Conservation (phyloP, 2,113 vertebrate species). For the Trematocara unimaculatum region DNA sequence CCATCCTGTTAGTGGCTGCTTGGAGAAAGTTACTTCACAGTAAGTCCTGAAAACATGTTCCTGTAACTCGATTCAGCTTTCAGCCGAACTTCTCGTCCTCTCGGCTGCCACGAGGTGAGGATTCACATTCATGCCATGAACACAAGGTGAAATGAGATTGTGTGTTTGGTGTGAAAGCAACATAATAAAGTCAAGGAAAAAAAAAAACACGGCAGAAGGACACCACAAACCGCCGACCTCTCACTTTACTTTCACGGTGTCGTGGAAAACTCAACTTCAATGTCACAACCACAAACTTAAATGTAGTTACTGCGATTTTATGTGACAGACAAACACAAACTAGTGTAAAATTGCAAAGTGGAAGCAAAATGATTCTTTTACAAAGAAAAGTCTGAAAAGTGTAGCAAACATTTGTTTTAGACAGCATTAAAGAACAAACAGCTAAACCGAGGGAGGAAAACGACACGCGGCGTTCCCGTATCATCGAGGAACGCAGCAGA, state of each 20-base stretch:
- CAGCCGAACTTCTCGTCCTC: not conserved
- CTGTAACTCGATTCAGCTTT: not conserved
- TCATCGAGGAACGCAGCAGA: not conserved
- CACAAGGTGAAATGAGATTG: not conserved
- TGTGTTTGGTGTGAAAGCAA: not conserved
- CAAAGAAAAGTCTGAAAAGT: not conserved
- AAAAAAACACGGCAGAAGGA: rapidly evolving
- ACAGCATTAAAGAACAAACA: not conserved
- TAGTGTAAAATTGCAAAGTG: not conserved
- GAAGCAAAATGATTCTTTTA: not conserved
- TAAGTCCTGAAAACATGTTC: not conserved
- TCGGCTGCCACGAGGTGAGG: not conserved
- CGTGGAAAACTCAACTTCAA: not conserved
- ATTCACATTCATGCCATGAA: rapidly evolving
- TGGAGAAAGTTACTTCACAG: not conserved
- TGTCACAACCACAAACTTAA: not conserved
- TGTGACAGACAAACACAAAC: not conserved
- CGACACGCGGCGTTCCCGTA: rapidly evolving
- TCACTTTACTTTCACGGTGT: rapidly evolving
- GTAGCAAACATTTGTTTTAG: not conserved
- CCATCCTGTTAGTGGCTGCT: not conserved
- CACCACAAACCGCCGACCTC: not conserved
- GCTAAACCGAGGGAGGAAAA: not conserved
- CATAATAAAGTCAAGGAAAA: not conserved
- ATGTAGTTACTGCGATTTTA: not conserved